Evolutionary conservation across 1,140 invertebrate species (phyloP), one percentile per base, ranked within the genome.

Genomic region (Caenorhabditis briggsae): DNA sequence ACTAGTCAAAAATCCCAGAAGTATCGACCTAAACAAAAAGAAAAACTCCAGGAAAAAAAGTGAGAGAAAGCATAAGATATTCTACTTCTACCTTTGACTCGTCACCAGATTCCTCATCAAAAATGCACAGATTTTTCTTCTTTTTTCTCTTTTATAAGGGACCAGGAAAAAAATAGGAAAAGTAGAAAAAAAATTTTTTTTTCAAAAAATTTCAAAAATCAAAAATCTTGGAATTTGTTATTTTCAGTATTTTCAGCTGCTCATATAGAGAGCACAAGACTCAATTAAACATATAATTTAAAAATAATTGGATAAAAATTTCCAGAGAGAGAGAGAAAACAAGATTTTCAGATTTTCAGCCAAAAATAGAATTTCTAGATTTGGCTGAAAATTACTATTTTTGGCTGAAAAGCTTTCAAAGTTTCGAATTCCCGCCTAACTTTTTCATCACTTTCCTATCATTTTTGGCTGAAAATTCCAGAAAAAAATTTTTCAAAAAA

Each of bases 91-190:
- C 33, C 33, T 33, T 33, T 33, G 33, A 33, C 33, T 33, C 33
- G 9, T 33, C 25, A 12, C 33, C 25, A 8, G 14, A 6, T 23
- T 70, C 64, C 3, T 70, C 64, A 70, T 70, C 43, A 18, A 70
- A 70, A 70, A 70, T 70, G 41, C 64, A 70, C 64, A 33, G 41
- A 43, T 70, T 70, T 70, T 43, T 46, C 59, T 33, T n/a, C 25
- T 33, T 33, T 64, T 64, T 64, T 11, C 9, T n/a, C 12, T 64
- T 33, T 33, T n/a, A n/a, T n/a, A n/a, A n/a, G n/a, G n/a, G n/a
- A n/a, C n/a, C n/a, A n/a, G n/a, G n/a, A n/a, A n/a, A n/a, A n/a
- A n/a, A n/a, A n/a, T 61, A 6, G 5, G 59, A 61, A 33, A 9
- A 23, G 6, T 25, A 58, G 55, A 58, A 58, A n/a, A 58, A 58